A percentile compares a stretch with the other conserved stretches of the same genome.
phyloP scores from a whole-genome alignment of 2,113 vertebrate genomes.

The Neopipo cinnamomea region DNA sequence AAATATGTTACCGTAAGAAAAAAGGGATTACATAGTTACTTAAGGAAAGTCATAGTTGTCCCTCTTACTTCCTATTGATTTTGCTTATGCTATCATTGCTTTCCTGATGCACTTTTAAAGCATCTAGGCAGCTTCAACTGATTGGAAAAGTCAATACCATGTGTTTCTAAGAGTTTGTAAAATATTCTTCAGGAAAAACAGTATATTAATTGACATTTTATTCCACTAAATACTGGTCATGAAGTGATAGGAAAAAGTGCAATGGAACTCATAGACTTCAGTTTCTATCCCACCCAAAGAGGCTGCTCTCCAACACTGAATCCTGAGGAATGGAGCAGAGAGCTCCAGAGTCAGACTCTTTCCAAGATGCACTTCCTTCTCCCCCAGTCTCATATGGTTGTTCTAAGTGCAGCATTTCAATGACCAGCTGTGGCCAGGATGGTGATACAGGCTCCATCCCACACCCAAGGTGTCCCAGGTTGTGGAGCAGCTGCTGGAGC shows the following conservation, averaged over 20 bases:
- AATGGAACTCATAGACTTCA: background rate
- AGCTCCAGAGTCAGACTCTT: background rate
- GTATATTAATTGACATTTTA: background rate
- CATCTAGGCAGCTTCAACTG: background rate
- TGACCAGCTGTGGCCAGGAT: background rate
- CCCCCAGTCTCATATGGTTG: background rate
- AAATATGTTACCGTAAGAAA: background rate
- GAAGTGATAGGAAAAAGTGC: background rate
- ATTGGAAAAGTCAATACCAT: background rate
- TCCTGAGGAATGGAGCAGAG: background rate
- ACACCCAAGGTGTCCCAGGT: background rate
- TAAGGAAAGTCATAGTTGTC: background rate
- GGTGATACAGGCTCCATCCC: background rate
- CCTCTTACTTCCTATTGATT: background rate
- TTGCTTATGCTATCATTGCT: background rate
- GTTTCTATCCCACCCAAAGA: background rate
- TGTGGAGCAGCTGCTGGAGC: background rate
- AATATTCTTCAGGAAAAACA: background rate
- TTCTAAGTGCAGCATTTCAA: background rate
- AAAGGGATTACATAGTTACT: background rate
- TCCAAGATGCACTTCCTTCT: background rate
- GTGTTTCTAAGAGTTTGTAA: background rate
- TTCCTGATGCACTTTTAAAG: background rate
- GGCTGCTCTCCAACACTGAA: background rate
- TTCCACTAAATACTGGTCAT: background rate